These are phyloP conservation scores for Seira musarum DNA, from an alignment of 2,888 invertebrate genomes.

Conservation along the genomic window DNA sequence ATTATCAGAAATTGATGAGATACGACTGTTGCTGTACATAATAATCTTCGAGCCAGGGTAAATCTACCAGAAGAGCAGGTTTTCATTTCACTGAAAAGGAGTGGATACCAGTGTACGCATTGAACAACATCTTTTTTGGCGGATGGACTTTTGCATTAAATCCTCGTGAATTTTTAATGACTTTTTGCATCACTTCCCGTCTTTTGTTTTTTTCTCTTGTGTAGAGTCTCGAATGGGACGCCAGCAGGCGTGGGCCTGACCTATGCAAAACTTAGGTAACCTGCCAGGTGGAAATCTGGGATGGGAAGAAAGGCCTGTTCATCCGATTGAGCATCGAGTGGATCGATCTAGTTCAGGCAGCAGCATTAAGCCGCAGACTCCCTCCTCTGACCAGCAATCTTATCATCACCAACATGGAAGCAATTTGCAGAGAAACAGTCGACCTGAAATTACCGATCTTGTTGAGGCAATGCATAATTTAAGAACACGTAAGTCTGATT, in stretches of 20 bases:
- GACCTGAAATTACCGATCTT: constrained; percentile 78
- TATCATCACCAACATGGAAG: constrained; percentile 58
- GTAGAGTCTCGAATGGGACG: constrained; percentile 68
- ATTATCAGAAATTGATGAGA: too few relatives aligned
- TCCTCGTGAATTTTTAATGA: too few relatives aligned
- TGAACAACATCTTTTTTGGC: too few relatives aligned
- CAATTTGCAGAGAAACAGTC: constrained; percentile 71
- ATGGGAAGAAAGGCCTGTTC: constrained; percentile 67
- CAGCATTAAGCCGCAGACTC: constrained; percentile 60
- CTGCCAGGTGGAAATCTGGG: constrained; percentile 67
- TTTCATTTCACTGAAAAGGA: too few relatives aligned
- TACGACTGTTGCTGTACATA: too few relatives aligned
- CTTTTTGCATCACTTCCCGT: neutral
- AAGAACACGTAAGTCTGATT: constrained; percentile 75
- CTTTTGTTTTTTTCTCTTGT: constrained; percentile 23
- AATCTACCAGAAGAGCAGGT: too few relatives aligned
- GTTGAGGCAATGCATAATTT: constrained; percentile 81
- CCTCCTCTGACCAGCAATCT: constrained; percentile 47
- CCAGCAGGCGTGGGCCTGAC: constrained; percentile 65
- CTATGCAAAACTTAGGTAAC: constrained; percentile 69
- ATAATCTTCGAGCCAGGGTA: too few relatives aligned
- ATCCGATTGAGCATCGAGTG: constrained; percentile 61
- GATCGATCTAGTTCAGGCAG: constrained; percentile 51
- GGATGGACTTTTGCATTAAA: too few relatives aligned
- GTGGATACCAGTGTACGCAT: too few relatives aligned